Conservation (phyloP, 2,888 invertebrate species). For the Rhorus exstirpatorius region DNA sequence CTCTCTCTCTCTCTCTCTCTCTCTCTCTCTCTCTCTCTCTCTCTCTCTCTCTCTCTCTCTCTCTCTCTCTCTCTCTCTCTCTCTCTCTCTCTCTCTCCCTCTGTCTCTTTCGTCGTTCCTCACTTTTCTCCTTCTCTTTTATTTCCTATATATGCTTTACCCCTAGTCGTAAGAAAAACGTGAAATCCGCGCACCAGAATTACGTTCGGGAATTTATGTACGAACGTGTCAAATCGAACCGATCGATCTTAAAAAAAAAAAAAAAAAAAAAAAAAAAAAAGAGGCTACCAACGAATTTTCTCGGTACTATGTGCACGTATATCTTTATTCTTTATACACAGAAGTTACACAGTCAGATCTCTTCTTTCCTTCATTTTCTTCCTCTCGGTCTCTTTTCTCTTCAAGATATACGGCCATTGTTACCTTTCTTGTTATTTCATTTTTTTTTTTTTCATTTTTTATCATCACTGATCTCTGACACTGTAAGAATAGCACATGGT, state of each 20-base stretch:
- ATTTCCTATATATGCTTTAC: slow-evolving; percentile 36
- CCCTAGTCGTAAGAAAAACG: slow-evolving; percentile 37
- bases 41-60: slow-evolving; percentile 8
- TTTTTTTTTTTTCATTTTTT: slow-evolving; percentile 67
- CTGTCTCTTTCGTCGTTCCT: not conserved
- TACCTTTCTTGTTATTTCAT: slow-evolving; percentile 18
- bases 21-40: not conserved
- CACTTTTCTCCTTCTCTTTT: slow-evolving; percentile 20
- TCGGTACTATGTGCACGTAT: slow-evolving; percentile 28
- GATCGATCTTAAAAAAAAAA: slow-evolving; percentile 23
- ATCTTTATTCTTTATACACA: not conserved
- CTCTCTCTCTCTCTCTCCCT: slow-evolving; percentile 19
- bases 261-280: not conserved
- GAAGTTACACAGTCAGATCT: slow-evolving; percentile 37
- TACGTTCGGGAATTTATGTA: slow-evolving; percentile 56
- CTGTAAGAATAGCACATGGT: slow-evolving; percentile 66
- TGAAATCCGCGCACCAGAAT: slow-evolving; percentile 61
- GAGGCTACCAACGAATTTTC: slow-evolving; percentile 22
- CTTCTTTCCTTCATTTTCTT: slow-evolving; percentile 33
- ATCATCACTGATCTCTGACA: slow-evolving; percentile 68
- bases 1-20: slow-evolving; percentile 22
- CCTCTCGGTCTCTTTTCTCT: slow-evolving; percentile 13
- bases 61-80: slow-evolving; percentile 40
- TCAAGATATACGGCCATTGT: slow-evolving; percentile 43
- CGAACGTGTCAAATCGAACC: slow-evolving; percentile 50